These are phyloP conservation scores for Trichomalopsis sarcophagae DNA, from an alignment of 1,140 invertebrate genomes.

Conservation along the genomic window DNA sequence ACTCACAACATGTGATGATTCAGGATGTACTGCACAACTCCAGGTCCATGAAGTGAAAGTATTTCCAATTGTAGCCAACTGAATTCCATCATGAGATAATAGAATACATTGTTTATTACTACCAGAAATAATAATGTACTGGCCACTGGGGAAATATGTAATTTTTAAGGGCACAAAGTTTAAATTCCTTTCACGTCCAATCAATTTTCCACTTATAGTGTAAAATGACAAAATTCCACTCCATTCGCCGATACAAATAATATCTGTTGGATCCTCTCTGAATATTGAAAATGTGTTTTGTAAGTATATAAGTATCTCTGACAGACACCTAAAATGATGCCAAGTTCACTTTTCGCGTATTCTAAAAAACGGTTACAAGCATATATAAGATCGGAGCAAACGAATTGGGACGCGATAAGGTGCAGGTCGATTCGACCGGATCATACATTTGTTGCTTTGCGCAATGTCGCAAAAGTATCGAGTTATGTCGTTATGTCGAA, in stretches of 20 bases:
- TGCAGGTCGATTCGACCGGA: too few relatives aligned
- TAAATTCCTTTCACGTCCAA: conserved; percentile 86
- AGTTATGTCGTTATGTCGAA: too few relatives aligned
- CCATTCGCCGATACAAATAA: conserved; percentile 96
- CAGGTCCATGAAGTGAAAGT: conserved; percentile 90
- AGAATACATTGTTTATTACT: conserved; percentile 86
- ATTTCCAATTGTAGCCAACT: conserved; percentile 83
- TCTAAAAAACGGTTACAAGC: too few relatives aligned
- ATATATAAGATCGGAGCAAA: too few relatives aligned
- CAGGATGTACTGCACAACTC: conserved; percentile 86
- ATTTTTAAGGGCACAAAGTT: conserved; percentile 89
- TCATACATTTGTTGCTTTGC: too few relatives aligned
- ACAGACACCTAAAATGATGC: too few relatives aligned
- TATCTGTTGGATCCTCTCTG: conserved; percentile 81
- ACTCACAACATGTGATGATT: conserved; percentile 83
- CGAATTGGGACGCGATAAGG: too few relatives aligned
- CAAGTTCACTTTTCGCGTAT: too few relatives aligned
- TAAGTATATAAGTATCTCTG: too few relatives aligned
- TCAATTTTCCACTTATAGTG: conserved; percentile 88
- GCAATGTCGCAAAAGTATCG: too few relatives aligned
- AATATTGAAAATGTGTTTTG: conserved; percentile 19
- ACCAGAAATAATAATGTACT: conserved; percentile 90
- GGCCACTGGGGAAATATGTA: conserved; percentile 85
- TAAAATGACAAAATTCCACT: conserved; percentile 94
- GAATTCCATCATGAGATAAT: conserved; percentile 90